Conservation (phyloP, 2,888 invertebrate genomes). For the Caenorhabditis doughertyi region DNA sequence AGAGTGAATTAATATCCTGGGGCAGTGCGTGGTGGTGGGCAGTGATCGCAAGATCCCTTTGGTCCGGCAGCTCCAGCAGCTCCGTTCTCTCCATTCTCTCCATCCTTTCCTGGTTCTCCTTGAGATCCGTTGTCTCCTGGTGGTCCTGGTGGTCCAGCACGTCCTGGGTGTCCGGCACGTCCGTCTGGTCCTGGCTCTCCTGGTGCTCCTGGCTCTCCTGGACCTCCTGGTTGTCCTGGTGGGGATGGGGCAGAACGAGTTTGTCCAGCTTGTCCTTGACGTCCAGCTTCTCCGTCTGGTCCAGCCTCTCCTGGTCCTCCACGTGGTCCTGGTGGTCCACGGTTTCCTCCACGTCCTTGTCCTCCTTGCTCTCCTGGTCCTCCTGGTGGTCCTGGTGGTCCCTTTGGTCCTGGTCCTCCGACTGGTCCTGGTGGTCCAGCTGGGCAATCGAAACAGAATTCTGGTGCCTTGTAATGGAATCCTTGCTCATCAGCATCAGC, state of each 20-base stretch:
- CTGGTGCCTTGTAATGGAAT: conserved; percentile 56
- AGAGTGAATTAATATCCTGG: conserved; percentile 43
- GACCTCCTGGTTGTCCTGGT: conserved; percentile 67
- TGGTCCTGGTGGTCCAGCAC: conserved; percentile 36
- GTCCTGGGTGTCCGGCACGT: conserved; percentile 39
- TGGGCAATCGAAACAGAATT: conserved; percentile 65
- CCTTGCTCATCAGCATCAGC: conserved; percentile 66
- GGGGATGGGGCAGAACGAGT: conserved; percentile 66
- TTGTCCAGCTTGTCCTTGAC: conserved; percentile 68
- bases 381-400: conserved; percentile 73
- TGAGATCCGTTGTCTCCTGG: conserved; percentile 33
- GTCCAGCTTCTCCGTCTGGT: conserved; percentile 69
- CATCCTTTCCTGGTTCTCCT: conserved; percentile 31
- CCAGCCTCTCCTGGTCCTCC: conserved; percentile 69
- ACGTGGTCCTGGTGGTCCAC: conserved; percentile 70
- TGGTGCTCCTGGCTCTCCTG: conserved; percentile 71
- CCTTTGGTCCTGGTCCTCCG: conserved; percentile 73
- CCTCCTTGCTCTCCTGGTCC: conserved; percentile 65
- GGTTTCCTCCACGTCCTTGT: conserved; percentile 63
- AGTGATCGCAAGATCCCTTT: conserved; percentile 65
- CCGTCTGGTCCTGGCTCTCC: conserved; percentile 62
- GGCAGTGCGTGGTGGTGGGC: conserved; percentile 69
- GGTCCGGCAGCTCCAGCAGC: conserved; percentile 33
- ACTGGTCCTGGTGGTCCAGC: conserved; percentile 73
- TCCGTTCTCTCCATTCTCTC: conserved; percentile 42